These are phyloP conservation scores for Deilephila elpenor DNA, from an alignment of 2,888 invertebrate species.

Conservation along the genomic window DNA sequence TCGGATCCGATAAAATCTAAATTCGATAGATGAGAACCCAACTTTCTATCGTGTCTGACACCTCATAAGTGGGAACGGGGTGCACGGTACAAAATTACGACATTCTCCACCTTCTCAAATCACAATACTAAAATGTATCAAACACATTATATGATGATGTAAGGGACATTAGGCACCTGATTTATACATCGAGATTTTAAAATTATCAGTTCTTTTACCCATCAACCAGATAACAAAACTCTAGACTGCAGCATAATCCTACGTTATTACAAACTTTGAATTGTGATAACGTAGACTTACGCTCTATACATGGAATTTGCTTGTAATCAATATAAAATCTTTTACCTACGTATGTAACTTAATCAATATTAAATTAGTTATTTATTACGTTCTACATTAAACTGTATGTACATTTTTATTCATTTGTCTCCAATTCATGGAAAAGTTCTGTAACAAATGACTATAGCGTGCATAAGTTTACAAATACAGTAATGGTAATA, in stretches of 20 bases:
- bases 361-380: neutral
- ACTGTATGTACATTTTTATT: slow-evolving; percentile 5
- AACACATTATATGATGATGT: neutral
- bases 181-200: neutral
- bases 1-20: too few relatives aligned
- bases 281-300: neutral
- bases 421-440: neutral
- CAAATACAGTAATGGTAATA: neutral
- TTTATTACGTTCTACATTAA: neutral
- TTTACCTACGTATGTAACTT: neutral
- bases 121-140: neutral
- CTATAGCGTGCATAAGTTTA: neutral
- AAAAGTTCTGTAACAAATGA: neutral
- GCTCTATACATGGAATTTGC: neutral
- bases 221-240: neutral
- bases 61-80: too few relatives aligned
- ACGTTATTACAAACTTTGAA: neutral
- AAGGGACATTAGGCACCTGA: neutral
- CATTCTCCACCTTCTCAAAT: neutral
- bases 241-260: neutral
- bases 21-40: too few relatives aligned
- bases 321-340: neutral
- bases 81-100: too few relatives aligned
- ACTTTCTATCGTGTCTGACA: too few relatives aligned
- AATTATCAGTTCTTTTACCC: slow-evolving; percentile 22